Evolutionary conservation across 2,797 vertebrate genomes (phyloP), one percentile per base, ranked within the genome.

Genomic region (Ficedula albicollis): DNA sequence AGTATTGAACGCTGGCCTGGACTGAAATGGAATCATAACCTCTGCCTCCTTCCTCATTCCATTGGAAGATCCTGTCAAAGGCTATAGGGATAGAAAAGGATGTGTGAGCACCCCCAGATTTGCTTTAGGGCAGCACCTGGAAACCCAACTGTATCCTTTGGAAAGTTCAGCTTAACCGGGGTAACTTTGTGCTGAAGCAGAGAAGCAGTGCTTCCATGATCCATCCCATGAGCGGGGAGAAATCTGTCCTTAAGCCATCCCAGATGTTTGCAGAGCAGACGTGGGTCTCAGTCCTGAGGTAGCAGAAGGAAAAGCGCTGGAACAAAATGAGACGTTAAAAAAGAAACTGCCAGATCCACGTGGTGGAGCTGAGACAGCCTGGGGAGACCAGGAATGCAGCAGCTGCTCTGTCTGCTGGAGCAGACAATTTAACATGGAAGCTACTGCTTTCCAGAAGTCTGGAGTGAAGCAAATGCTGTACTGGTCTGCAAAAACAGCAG

Each of bases 381-480:
- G 26, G 92, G 84, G 92, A 96, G 91, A 83, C 69, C 13, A 90
- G 76, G 87, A 92, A 94, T 94, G 91, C 76, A 94, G 90, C 95
- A 96, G 94, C 95, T 96, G 92, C 92, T 95, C 81, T 60, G 84
- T 85, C 69, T 76, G 84, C 67, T 75, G 84, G 84, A 89, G 88
- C 58, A 96, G 86, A 48, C 82, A 63, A 89, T 89, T 90, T 83
- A 92, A 92, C 87, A 87, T 93, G 67, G 83, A 73, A 93, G 93
- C 87, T 94, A 90, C 91, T 79, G 83, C 91, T 94, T 94, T 89
- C 86, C 78, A 87, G 93, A 90, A 94, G 86, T 87, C 93, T 93
- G 90, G 94, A 90, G 72, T 7, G 54, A 59, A 67, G 90, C 21
- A 82, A 74, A 90, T 43, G 51, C 48, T 93, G 76, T 83, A n/a